phyloP scores from a whole-genome alignment of 2,113 vertebrate species.

The Colius striatus region DNA sequence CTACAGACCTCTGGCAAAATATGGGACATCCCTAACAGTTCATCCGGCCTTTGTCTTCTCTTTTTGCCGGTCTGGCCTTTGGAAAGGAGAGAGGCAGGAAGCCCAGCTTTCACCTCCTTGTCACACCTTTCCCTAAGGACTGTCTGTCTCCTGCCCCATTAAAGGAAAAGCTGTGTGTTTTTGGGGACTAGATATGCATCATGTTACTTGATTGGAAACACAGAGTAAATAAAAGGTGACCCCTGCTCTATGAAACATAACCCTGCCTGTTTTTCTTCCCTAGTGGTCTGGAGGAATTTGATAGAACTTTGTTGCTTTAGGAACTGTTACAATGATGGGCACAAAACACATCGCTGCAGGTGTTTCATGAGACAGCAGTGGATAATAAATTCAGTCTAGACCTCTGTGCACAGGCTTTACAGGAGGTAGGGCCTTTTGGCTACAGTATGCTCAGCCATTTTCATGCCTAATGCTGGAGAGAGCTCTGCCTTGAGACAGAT shows the following conservation, averaged over 20 bases:
- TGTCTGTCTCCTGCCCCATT: not conserved
- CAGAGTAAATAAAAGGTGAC: not conserved
- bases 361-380: not conserved
- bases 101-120: not conserved
- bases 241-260: not conserved
- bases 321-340: not conserved
- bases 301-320: not conserved
- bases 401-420: not conserved
- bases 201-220: not conserved
- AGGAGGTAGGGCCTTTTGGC: not conserved
- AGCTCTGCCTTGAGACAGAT: not conserved
- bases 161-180: not conserved
- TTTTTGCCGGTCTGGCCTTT: not conserved
- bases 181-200: not conserved
- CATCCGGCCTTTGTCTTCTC: accelerated
- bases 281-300: not conserved
- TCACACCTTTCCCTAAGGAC: not conserved
- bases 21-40: accelerated
- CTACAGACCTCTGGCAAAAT: not conserved
- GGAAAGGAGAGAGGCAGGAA: not conserved
- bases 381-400: not conserved
- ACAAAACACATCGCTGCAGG: not conserved
- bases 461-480: not conserved
- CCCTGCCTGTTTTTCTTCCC: not conserved
- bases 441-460: not conserved